Evolutionary conservation across 2,888 invertebrate genomes (phyloP), one percentile per base, ranked within the genome.

Genomic region (Schrankia costaestrigalis): DNA sequence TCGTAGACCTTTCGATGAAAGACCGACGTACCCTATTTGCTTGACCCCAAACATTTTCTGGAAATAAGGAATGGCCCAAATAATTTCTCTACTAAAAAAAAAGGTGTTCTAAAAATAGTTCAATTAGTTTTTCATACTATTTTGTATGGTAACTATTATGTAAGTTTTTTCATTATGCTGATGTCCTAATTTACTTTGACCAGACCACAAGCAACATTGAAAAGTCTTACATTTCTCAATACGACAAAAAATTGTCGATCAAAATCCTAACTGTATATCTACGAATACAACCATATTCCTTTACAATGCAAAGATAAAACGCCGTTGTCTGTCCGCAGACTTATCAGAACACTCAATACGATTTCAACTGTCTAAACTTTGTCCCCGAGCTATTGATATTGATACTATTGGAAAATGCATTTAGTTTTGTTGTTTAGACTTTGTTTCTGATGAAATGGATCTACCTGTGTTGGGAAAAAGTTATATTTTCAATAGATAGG

Each of bases 341-440:
- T 53, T 55, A 55, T 56, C 55, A 39, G 29, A 1, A 11, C 31
- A 35, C 30, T 41, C 45, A 38, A 27, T 3, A 22, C 34, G 36
- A 31, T 53, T 44, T 46, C 36, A 53, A 49, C 49, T 55, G 57
- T 55, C 44, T 10, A 33, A 54, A 55, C 31, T 55, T 53, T 6
- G 6, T 25, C 41, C 18, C 4, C 6, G 9, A 21, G 17, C 11
- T 24, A 35, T 35, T 26, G n/a, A n/a, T n/a, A n/a, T n/a, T n/a
- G 53, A 43, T 43, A 36, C 9, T 31, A 40, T 35, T 49, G 46
- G 46, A 39, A 46, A 39, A 52, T 49, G 35, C 26, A 39, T 22
- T 36, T 15, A 26, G 36, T 30, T 33, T 32, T 11, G 40, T 37
- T 26, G 25, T 24, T 15, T 15, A 30, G 12, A 27, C 18, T 31